These are phyloP conservation scores for Urophycis tenuis DNA, from an alignment of 2,797 vertebrate species.

Conservation along the genomic window DNA sequence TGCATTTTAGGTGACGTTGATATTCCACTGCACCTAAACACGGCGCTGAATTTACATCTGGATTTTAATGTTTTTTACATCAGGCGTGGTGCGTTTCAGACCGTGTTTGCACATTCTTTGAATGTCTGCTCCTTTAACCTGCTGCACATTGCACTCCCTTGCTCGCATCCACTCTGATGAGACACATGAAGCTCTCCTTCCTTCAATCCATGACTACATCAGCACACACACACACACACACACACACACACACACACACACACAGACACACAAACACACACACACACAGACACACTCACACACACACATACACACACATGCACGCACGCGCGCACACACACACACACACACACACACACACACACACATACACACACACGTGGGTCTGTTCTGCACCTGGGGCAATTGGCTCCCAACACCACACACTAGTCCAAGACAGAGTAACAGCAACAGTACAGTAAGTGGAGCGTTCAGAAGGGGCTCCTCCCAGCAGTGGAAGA, in stretches of 20 bases:
- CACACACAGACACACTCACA: constrained; percentile 3
- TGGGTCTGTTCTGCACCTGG: constrained; percentile 29
- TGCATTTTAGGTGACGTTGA: background rate
- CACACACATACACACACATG: background rate
- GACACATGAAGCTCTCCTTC: background rate
- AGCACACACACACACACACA: background rate
- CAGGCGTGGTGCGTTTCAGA: background rate
- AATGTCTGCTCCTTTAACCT: background rate
- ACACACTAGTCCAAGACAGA: background rate
- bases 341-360: constrained; percentile 3
- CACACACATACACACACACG: constrained; percentile 6
- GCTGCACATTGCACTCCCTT: background rate
- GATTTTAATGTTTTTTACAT: background rate
- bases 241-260: background rate
- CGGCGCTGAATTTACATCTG: background rate
- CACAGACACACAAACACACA: background rate
- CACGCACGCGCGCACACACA: constrained; percentile 10
- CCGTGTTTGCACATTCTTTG: background rate
- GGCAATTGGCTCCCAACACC: constrained; percentile 42
- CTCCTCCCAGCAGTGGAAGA: too few species aligned
- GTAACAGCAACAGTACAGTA: background rate
- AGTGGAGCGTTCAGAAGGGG: too few species aligned
- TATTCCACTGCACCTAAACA: background rate
- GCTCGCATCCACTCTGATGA: background rate
- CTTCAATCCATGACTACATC: background rate